phyloP scores from a whole-genome alignment of 2,113 vertebrate species.

The Antigone vipio region DNA sequence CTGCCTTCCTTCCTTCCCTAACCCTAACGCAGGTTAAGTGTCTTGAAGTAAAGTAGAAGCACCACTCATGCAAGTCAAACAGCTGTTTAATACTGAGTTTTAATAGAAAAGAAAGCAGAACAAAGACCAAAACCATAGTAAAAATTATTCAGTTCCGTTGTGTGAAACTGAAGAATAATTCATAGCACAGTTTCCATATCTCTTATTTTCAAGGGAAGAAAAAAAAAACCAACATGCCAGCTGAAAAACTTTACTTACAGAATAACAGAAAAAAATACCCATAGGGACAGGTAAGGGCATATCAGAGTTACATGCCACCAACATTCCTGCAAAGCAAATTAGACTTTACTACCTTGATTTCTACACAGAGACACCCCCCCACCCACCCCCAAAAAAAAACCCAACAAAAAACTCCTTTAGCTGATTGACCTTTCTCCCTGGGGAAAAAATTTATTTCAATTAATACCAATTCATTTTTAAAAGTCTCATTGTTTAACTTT shows the following conservation, averaged over 20 bases:
- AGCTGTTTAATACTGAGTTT: neutral
- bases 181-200: neutral
- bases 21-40: neutral
- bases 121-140: neutral
- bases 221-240: neutral
- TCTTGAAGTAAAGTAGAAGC: neutral
- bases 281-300: neutral
- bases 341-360: neutral
- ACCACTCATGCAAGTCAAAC: neutral
- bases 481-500: neutral
- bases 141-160: neutral
- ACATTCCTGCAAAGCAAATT: neutral
- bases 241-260: neutral
- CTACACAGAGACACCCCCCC: neutral
- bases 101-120: neutral
- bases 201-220: neutral
- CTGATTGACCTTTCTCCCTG: neutral
- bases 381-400: too few relatives aligned
- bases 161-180: neutral
- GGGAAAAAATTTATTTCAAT: neutral
- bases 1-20: neutral
- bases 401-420: neutral
- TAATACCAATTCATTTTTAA: constrained; percentile 29
- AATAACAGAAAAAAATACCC: neutral
- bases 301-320: neutral